phyloP scores from a whole-genome alignment of 1,140 invertebrate genomes.

The Ridgeia piscesae region DNA sequence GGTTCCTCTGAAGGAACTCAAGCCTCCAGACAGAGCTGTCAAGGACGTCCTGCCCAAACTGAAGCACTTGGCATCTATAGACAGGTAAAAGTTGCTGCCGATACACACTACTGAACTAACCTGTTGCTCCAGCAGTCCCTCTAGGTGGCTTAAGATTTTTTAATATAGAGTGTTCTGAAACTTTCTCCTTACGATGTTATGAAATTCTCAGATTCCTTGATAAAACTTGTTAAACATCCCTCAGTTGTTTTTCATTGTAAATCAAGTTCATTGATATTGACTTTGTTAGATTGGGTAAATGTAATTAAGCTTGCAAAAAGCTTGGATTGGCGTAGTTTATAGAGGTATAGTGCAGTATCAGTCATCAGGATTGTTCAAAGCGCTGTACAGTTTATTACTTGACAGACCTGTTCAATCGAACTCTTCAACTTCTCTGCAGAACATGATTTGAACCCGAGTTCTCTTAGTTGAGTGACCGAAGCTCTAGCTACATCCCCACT shows the following conservation, averaged over 20 bases:
- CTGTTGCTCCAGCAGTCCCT: background rate
- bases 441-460: no score
- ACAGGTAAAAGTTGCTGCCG: slow-evolving; percentile 41
- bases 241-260: background rate
- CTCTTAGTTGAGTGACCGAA: no score
- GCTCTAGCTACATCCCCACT: no score
- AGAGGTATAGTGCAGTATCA: no score
- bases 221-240: background rate
- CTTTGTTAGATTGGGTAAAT: background rate
- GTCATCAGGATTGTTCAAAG: no score
- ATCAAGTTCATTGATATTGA: background rate
- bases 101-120: slow-evolving; percentile 6
- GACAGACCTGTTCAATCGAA: no score
- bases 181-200: background rate
- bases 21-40: slow-evolving; percentile 29
- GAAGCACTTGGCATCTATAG: slow-evolving; percentile 31
- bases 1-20: slow-evolving; percentile 35
- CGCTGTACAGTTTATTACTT: no score
- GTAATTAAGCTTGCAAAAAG: no score
- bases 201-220: background rate
- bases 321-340: no score
- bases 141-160: background rate
- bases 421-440: no score
- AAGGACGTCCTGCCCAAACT: slow-evolving; percentile 40
- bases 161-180: background rate